phyloP scores from a whole-genome alignment of 2,113 vertebrate genomes.

The Anarhynchus alexandrinus region DNA sequence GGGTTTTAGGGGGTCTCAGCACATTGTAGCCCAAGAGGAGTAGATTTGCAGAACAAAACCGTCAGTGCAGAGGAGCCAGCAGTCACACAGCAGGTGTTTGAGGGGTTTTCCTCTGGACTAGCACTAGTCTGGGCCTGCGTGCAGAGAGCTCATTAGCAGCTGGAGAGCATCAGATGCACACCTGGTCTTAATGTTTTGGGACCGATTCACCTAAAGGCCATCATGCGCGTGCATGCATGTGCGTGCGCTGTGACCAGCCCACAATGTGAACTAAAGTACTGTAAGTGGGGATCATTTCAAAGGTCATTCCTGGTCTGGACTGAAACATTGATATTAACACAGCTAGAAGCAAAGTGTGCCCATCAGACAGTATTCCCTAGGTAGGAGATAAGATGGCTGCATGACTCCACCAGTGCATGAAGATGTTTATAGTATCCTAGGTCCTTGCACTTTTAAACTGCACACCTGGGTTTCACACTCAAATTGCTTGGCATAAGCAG shows the following conservation, averaged over 20 bases:
- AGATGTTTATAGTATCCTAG: neutral
- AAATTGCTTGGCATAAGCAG: neutral
- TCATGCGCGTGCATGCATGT: rapidly evolving
- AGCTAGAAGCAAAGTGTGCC: neutral
- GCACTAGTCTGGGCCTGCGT: neutral
- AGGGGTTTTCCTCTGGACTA: neutral
- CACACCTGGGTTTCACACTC: neutral
- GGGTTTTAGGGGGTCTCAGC: neutral
- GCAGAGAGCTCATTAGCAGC: neutral
- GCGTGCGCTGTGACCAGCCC: neutral
- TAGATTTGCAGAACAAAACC: neutral
- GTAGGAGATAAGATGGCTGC: neutral
- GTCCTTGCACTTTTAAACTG: neutral
- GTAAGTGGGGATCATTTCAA: neutral
- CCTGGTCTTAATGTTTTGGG: neutral
- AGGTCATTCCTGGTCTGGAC: neutral
- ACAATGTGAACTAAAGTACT: neutral
- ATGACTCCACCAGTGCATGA: neutral
- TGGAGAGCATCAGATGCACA: neutral
- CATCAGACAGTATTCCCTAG: no score
- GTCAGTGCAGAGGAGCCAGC: neutral
- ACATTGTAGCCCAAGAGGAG: neutral
- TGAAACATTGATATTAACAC: neutral
- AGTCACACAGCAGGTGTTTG: neutral
- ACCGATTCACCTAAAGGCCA: neutral